These are phyloP conservation scores for Taeniopygia guttata DNA, from an alignment of 2,797 vertebrate genomes.

Conservation along the genomic window DNA sequence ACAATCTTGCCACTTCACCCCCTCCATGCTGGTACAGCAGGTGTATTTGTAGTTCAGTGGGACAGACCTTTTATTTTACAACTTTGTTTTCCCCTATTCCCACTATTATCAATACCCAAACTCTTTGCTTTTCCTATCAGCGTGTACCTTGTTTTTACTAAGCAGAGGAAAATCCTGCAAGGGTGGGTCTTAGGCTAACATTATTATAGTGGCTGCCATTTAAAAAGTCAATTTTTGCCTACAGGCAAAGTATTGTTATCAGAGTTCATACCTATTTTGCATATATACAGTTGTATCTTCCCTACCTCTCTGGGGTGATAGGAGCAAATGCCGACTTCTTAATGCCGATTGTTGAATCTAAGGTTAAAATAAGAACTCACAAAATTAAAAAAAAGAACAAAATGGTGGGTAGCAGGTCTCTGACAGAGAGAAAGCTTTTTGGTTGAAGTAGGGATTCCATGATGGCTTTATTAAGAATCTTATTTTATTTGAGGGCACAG, in stretches of 20 bases:
- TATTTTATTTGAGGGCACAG: not conserved
- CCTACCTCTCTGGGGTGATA: constrained; percentile 31
- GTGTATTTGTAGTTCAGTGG: not conserved
- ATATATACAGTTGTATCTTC: constrained; percentile 45
- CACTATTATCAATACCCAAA: not conserved
- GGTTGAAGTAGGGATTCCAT: not conserved
- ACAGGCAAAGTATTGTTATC: constrained; percentile 61
- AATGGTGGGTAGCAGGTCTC: not conserved
- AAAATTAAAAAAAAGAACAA: not conserved
- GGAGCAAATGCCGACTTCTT: constrained; percentile 51
- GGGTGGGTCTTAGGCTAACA: not conserved
- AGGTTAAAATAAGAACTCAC: constrained; percentile 16
- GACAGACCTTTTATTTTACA: not conserved
- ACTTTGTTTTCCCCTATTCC: not conserved
- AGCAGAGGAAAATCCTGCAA: constrained; percentile 29
- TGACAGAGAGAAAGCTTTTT: not conserved
- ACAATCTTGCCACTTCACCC: not conserved
- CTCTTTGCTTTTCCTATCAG: not conserved
- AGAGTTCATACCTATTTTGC: constrained; percentile 55
- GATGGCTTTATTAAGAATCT: not conserved
- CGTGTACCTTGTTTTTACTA: not conserved
- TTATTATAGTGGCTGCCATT: constrained; percentile 38
- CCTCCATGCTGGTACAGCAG: not conserved
- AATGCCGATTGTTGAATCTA: not conserved
- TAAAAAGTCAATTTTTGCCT: constrained; percentile 67